Base-by-base conservation (phyloP, 2,888 invertebrate species). In the Eilema depressum region DNA sequence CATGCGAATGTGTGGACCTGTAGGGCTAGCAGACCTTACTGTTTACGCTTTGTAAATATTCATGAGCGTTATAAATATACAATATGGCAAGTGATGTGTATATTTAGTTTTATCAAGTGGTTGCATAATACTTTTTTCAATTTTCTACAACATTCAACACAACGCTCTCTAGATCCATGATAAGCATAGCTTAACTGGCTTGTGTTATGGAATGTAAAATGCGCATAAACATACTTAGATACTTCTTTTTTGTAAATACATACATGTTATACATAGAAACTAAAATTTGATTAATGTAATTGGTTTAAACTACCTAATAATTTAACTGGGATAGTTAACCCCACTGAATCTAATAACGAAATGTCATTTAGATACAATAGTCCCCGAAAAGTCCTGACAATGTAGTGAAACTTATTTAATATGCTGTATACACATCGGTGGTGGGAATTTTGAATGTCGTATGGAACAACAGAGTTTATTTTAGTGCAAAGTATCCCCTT, bases 1-100 rank as follows among this genome's bases (percentile, higher is more conserved):
- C 82, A 81, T 79, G 82, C 76, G 80, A 83, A 79, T 85, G 86
- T 85, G 83, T 82, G 82, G 80, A 76, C 68, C 62, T 76, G 78
- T 83, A 89, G 90, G 89, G 89, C 83, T 87, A 82, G 70, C 84
- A 80, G 75, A 53, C 66, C 63, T 70, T 68, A 70, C 69, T 75
- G 71, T 73, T 70, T 80, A 73, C 67, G 68, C 17, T 76, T 71
- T 66, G 73, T 81, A 75, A 80, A 81, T 82, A 82, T 81, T 78
- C 76, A 82, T 76, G 57, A 72, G 72, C 64, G 56, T 67, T 70
- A 80, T 75, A 81, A 75, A 75, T 62, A 70, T 64, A 72, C 77
- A 70, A 71, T 73, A 69, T 76, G 78, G 73, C 76, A 80, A 75
- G 68, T 62, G 70, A 70, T 75, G 63, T 26, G 25, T 59, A 26